Base-by-base conservation (phyloP, 2,113 vertebrate species). In the Poeciliopsis prolifica region DNA sequence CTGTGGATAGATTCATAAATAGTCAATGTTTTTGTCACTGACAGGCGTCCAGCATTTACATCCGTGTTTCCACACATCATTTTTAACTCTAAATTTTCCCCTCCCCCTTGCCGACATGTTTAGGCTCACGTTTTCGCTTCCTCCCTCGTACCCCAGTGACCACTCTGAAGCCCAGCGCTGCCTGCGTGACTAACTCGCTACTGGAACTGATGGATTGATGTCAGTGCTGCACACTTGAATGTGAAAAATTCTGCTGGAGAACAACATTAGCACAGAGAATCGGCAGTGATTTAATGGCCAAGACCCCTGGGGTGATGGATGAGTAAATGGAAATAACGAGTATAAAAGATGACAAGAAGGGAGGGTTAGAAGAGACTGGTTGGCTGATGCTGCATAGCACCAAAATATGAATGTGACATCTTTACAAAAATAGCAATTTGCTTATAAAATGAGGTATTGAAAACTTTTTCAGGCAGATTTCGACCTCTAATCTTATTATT, bases 91-190 rank as follows among this genome's bases (percentile, higher is more conserved):
- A 1, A 28, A 17, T 71, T 22, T 19, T 26, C 1, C 28, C 1
- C 74, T 60, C 58, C 54, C 73, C n/a, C 30, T 28, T 68, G 7
- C 29, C 14, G 65, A 60, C 65, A 0, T 81, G 65, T 37, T 77
- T 70, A 80, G 61, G 75, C 76, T 85, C 81, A 80, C 42, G 72
- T 79, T 35, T 72, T 81, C 74, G 5, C 11, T 58, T 72, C 76
- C 62, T 71, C 6, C 2, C 24, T 51, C 6, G 8, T 14, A 63
- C 71, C 68, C 68, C 28, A 63, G 26, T 68, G 37, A 26, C 78
- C 61, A 62, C 58, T 24, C 65, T 61, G 30, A 70, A 70, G 65
- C 33, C 70, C 31, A 54, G 65, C 40, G 30, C 28, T 67, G 37
- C 1, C 8, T 26, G 12, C 12, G 5, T 78, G 69, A 78, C 68